Evolutionary conservation across 2,797 vertebrate genomes (phyloP).

Genomic region (Neomorphus geoffroyi): DNA sequence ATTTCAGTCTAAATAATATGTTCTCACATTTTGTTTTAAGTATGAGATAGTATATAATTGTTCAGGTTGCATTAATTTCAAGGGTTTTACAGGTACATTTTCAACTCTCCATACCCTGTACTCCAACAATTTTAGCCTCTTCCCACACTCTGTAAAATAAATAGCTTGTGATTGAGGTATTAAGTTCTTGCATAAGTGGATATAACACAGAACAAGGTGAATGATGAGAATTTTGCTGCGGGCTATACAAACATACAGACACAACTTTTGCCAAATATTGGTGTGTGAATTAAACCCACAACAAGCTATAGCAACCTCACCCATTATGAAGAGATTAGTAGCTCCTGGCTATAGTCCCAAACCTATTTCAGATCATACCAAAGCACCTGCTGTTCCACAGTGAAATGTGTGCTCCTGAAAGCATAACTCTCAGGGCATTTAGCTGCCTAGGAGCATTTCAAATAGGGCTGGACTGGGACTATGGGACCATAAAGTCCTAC

Average conservation of each 20-base stretch:
- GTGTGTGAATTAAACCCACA: neutral
- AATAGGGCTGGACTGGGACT: neutral
- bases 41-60: neutral
- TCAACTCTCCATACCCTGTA: neutral
- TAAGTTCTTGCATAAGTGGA: neutral
- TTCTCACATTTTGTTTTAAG: neutral
- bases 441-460: neutral
- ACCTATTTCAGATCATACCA: neutral
- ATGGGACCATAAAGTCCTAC: neutral
- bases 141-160: neutral
- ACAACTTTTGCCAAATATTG: neutral
- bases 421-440: neutral
- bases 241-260: neutral
- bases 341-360: neutral
- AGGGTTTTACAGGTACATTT: neutral
- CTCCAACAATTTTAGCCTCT: neutral
- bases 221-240: accelerated
- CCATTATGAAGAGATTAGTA: neutral
- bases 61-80: neutral
- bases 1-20: neutral
- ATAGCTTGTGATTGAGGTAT: neutral
- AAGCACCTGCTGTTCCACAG: neutral
- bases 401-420: neutral
- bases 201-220: neutral
- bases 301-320: neutral